A percentile compares a stretch with the other conserved stretches of the same genome.
phyloP scores from a whole-genome alignment of 2,113 vertebrate genomes.

The Empidonax alnorum region DNA sequence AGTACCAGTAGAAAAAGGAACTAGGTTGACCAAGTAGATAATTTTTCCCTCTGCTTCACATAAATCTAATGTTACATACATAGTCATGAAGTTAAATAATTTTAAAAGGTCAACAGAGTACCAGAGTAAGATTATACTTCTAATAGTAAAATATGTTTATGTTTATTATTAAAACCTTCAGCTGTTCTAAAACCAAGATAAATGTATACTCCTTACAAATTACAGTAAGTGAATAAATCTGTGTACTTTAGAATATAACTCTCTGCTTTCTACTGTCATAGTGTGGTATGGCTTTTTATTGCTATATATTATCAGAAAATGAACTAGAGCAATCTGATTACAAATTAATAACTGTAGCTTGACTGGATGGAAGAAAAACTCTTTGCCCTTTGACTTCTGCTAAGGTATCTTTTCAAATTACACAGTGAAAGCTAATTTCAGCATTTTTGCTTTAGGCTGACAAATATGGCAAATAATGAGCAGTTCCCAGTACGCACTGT shows the following conservation, averaged over 20 bases:
- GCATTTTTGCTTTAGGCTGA: neutral
- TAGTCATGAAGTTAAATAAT: neutral
- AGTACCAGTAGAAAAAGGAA: neutral
- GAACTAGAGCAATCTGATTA: neutral
- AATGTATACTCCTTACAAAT: neutral
- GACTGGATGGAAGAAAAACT: neutral
- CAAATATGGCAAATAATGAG: neutral
- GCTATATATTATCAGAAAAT: neutral
- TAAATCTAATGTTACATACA: neutral
- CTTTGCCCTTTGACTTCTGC: neutral
- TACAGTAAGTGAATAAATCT: neutral
- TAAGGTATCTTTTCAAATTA: neutral
- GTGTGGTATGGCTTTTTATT: neutral
- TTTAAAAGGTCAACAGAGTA: constrained; percentile 13
- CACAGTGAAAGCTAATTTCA: neutral
- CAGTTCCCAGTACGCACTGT: neutral
- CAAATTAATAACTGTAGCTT: neutral
- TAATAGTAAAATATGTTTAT: constrained; percentile 1
- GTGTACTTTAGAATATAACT: neutral
- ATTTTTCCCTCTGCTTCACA: neutral
- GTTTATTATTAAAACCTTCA: constrained; percentile 18
- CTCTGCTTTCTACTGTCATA: neutral
- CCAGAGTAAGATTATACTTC: neutral
- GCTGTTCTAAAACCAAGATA: neutral
- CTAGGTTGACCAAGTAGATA: neutral